A percentile compares a stretch with the other conserved stretches of the same genome.
These are phyloP conservation scores for Cryptus armator DNA, from an alignment of 2,888 invertebrate genomes.

Conservation along the genomic window DNA sequence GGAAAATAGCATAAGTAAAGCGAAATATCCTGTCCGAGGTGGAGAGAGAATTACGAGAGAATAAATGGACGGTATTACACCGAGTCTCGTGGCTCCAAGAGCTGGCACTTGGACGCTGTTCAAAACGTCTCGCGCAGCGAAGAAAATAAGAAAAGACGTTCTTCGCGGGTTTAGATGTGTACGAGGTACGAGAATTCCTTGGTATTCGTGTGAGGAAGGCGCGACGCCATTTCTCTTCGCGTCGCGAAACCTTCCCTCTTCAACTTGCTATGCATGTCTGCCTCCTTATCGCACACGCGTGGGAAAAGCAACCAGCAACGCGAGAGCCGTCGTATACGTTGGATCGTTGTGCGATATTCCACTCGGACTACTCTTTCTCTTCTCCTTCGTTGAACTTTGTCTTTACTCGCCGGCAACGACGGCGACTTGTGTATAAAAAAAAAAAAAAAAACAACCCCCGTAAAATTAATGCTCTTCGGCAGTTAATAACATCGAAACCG, in stretches of 20 bases:
- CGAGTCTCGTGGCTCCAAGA: conserved; percentile 33
- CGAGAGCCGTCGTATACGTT: conserved; percentile 39
- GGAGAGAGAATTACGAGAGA: conserved; percentile 70
- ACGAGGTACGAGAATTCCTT: conserved; percentile 20
- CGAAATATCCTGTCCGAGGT: conserved; percentile 36
- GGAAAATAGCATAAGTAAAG: conserved; percentile 8
- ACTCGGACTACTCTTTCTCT: conserved; percentile 47
- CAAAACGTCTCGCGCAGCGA: conserved; percentile 66
- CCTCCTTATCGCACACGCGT: conserved; percentile 80
- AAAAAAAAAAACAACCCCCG: background rate
- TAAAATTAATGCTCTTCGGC: background rate
- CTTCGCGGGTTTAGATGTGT: conserved; percentile 30
- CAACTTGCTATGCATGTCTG: conserved; percentile 36
- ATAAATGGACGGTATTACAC: conserved; percentile 70
- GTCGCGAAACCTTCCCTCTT: conserved; percentile 74
- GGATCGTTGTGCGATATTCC: conserved; percentile 77
- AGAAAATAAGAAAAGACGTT: conserved; percentile 31
- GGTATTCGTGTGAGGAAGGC: conserved; percentile 13
- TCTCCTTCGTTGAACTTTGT: conserved; percentile 28
- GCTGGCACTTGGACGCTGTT: conserved; percentile 70
- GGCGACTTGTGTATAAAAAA: conserved; percentile 1
- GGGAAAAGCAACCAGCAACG: conserved; percentile 76
- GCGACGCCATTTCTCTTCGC: conserved; percentile 74
- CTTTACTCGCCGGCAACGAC: conserved; percentile 7
- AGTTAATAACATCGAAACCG: background rate